phyloP scores from a whole-genome alignment of 1,140 invertebrate genomes.

The Bombus picipes region DNA sequence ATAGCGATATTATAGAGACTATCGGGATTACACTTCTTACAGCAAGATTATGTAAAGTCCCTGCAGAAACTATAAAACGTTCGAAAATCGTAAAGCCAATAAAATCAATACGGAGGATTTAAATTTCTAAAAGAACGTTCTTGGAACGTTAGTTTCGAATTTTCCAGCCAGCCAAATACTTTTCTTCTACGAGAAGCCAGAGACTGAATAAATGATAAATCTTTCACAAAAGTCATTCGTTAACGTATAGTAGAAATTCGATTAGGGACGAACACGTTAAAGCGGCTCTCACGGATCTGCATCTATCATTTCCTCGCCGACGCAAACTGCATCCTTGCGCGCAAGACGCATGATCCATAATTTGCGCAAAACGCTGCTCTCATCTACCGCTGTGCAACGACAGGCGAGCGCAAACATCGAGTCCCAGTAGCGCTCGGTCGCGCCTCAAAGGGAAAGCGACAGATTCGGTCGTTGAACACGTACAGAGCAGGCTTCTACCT shows the following conservation, averaged over 20 bases:
- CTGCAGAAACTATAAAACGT: background rate
- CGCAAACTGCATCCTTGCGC: background rate
- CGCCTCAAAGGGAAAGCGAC: constrained; percentile 42
- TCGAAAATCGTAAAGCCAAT: background rate
- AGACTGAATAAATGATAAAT: too few species aligned
- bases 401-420: constrained; percentile 31
- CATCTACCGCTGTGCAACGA: background rate
- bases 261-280: background rate
- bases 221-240: too few species aligned
- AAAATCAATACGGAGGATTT: background rate
- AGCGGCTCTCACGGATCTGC: background rate
- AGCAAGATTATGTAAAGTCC: background rate
- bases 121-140: background rate
- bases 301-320: too few species aligned
- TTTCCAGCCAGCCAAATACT: too few species aligned
- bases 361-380: constrained; percentile 31
- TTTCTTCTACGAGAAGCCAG: too few species aligned
- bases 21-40: background rate
- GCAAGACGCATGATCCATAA: constrained; percentile 15
- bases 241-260: background rate
- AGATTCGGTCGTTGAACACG: constrained; percentile 59
- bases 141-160: background rate
- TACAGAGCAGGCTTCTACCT: constrained; percentile 58
- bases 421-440: background rate
- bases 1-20: constrained; percentile 4